These are phyloP conservation scores for Thermophis baileyi DNA, from an alignment of 2,113 vertebrate genomes.

Conservation along the genomic window DNA sequence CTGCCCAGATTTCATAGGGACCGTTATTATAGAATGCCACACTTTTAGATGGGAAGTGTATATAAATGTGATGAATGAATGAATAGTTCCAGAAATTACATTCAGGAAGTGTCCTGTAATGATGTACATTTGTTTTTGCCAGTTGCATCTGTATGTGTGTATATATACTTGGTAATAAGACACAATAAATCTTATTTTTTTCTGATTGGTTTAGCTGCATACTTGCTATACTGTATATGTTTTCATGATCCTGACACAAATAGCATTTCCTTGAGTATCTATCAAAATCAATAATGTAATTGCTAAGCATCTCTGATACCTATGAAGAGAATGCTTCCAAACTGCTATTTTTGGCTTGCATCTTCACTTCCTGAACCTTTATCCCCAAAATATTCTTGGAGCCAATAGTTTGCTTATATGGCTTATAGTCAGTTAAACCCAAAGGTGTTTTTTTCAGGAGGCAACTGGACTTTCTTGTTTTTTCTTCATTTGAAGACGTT, in stretches of 20 bases:
- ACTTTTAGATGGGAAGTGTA: background rate
- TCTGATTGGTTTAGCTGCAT: background rate
- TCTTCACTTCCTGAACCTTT: background rate
- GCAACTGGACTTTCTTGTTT: too few relatives aligned
- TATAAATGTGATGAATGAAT: background rate
- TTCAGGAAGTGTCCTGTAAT: background rate
- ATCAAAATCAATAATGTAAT: background rate
- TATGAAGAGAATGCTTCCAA: background rate
- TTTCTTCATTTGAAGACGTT: too few relatives aligned
- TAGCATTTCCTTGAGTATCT: background rate
- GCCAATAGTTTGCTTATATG: background rate
- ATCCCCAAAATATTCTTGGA: background rate
- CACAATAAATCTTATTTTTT: background rate
- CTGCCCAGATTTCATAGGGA: background rate
- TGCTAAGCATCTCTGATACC: background rate
- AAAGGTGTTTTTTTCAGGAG: too few relatives aligned
- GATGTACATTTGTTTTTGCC: background rate
- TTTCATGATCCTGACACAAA: background rate
- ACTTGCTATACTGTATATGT: background rate
- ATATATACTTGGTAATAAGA: background rate
- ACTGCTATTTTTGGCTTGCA: background rate
- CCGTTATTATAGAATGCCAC: background rate
- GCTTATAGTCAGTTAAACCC: too few relatives aligned
- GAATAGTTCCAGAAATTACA: background rate
- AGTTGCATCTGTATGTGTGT: background rate